Percentiles rank a stretch among this genome's conserved stretches.
These are phyloP conservation scores for Trematomus loennbergii DNA, from an alignment of 2,113 vertebrate genomes.

Conservation along the genomic window DNA sequence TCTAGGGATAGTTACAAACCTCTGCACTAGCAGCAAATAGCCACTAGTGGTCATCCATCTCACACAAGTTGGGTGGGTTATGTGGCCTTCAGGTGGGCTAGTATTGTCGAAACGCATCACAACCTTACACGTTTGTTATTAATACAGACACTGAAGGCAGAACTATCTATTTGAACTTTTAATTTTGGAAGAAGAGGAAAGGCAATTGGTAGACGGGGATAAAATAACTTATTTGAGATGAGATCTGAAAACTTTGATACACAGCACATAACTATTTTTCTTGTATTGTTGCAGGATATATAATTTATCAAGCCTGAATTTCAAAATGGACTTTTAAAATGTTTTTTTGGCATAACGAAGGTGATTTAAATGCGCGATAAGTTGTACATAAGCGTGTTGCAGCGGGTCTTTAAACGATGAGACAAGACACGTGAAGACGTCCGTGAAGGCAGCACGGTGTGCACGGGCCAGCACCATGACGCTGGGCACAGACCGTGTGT, in stretches of 20 bases:
- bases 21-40: slow-evolving; percentile 20
- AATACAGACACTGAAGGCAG: neutral
- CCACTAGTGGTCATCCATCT: slow-evolving; percentile 68
- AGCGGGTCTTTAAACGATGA: accelerated
- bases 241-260: neutral
- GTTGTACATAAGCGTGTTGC: too few species aligned
- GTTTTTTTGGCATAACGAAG: neutral
- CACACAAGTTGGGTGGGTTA: neutral
- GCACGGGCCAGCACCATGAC: slow-evolving; percentile 37
- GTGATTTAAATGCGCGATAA: neutral
- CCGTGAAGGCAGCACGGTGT: slow-evolving; percentile 49
- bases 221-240: neutral
- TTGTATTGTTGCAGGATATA: neutral
- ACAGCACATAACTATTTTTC: neutral
- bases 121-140: neutral
- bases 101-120: neutral
- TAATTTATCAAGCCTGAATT: accelerated
- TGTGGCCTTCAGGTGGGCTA: slow-evolving; percentile 12
- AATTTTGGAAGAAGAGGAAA: accelerated
- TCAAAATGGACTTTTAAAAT: neutral
- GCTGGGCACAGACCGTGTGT: slow-evolving; percentile 31
- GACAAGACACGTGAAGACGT: neutral
- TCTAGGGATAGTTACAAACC: accelerated
- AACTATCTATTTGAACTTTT: accelerated
- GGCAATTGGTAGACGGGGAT: accelerated